phyloP scores from a whole-genome alignment of 2,888 invertebrate species.

The Ophonus ardosiacus region DNA sequence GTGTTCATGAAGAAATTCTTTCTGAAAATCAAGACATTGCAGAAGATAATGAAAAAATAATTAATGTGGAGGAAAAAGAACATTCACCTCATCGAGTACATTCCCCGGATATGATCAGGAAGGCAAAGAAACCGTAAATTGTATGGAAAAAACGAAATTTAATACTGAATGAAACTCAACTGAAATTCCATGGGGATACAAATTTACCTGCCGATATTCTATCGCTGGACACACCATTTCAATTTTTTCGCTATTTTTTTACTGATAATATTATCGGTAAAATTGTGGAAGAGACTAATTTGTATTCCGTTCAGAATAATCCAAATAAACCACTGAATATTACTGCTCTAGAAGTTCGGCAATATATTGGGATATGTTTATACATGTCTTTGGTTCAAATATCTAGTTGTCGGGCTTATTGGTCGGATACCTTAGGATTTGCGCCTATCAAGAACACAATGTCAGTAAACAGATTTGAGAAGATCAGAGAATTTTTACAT shows the following conservation, averaged over 20 bases:
- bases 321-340: not conserved
- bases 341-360: not conserved
- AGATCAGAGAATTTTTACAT: too few relatives aligned
- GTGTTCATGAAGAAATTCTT: not conserved
- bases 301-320: not conserved
- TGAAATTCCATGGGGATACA: not conserved
- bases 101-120: not conserved
- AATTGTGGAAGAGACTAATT: not conserved
- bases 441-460: too few relatives aligned
- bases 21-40: not conserved
- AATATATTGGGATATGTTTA: too few relatives aligned
- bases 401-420: too few relatives aligned
- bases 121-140: not conserved
- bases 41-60: not conserved
- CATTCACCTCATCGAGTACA: not conserved
- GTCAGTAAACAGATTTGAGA: too few relatives aligned
- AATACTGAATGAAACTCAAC: constrained; percentile 24
- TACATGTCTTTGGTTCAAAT: too few relatives aligned
- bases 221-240: not conserved
- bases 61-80: constrained; percentile 3
- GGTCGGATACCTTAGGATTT: too few relatives aligned
- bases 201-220: constrained; percentile 12
- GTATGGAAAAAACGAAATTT: not conserved
- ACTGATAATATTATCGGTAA: constrained; percentile 3
- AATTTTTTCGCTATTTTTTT: not conserved